Base-by-base conservation (phyloP, 2,888 invertebrate species). In the Melanotus villosus region DNA sequence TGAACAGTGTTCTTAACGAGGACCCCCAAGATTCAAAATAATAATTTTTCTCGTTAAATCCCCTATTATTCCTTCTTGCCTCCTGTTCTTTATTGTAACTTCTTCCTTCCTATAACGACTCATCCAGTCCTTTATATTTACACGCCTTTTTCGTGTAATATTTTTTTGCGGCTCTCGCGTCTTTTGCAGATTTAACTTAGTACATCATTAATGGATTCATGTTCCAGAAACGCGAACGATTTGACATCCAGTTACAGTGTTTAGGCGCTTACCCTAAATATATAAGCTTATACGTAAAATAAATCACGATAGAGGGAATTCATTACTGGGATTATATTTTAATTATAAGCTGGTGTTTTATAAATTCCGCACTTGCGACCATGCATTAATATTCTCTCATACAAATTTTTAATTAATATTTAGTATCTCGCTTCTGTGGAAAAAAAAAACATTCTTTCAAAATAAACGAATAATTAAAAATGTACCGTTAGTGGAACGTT, bases 141-240 rank as follows among this genome's bases (percentile, higher is more conserved):
- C 68, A 71, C 71, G 71, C 71, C 71, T 68, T 68, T 71, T 57
- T 68, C 71, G 32, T 71, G 71, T 68, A 64, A 71, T 59, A 68
- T 70, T 67, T 68, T 64, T 70, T 68, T 63, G 64, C 60, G 64
- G 26, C 34, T 23, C 21, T 52, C 4, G 60, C 60, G 60, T 47
- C 34, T 56, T 41, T 47, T 50, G 14, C 43, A 47, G 62, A 36
- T 50, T 58, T 58, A 41, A 36, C 32, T 19, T 43, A 9, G 32
- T 9, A 34, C 50, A 12, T 57, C 65, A 34, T 58, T 56, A 58
- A 58, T 36, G 56, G 18, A 47, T 18, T 52, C 38, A 21, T 30
- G 18, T 30, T 19, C 16, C 26, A 26, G 16, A 52, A 32, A 9
- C 7, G 2, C 30, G 52, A n/a, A 30, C 21, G 47, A 10, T 23